A percentile compares a stretch with the other conserved stretches of the same genome.
Conservation (phyloP, 2,888 invertebrate species). For the Euplexia lucipara region DNA sequence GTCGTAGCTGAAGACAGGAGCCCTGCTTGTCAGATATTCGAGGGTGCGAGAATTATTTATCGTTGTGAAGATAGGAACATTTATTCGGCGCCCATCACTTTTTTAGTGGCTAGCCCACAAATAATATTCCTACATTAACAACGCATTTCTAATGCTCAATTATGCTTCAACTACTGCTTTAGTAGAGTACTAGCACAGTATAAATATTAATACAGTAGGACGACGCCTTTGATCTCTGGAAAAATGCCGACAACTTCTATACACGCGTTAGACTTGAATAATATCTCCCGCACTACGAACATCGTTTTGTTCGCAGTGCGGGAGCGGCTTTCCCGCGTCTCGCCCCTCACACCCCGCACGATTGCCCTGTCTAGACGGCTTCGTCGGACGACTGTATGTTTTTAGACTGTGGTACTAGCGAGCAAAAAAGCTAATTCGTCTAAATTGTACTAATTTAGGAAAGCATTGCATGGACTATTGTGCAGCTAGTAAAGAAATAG, state of each 20-base stretch:
- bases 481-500: slow-evolving; percentile 78
- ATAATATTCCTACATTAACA: slow-evolving; percentile 77
- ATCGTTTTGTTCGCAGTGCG: too few relatives aligned
- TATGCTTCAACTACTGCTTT: slow-evolving; percentile 74
- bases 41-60: slow-evolving; percentile 71
- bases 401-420: too few relatives aligned
- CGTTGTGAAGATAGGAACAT: slow-evolving; percentile 75
- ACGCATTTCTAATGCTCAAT: slow-evolving; percentile 86
- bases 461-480: slow-evolving; percentile 85
- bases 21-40: slow-evolving; percentile 89
- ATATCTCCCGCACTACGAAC: too few relatives aligned
- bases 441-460: slow-evolving; percentile 77
- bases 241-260: too few relatives aligned
- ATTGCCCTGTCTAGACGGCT: too few relatives aligned
- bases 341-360: too few relatives aligned
- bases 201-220: too few relatives aligned
- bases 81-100: slow-evolving; percentile 54
- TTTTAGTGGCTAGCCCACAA: slow-evolving; percentile 46
- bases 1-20: slow-evolving; percentile 89
- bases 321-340: too few relatives aligned
- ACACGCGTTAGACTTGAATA: too few relatives aligned
- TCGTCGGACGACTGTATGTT: too few relatives aligned
- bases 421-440: slow-evolving; percentile 80
- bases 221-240: too few relatives aligned
- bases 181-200: slow-evolving; percentile 67